phyloP scores from a whole-genome alignment of 1,140 invertebrate genomes.

The Atopsyche davidsoni region DNA sequence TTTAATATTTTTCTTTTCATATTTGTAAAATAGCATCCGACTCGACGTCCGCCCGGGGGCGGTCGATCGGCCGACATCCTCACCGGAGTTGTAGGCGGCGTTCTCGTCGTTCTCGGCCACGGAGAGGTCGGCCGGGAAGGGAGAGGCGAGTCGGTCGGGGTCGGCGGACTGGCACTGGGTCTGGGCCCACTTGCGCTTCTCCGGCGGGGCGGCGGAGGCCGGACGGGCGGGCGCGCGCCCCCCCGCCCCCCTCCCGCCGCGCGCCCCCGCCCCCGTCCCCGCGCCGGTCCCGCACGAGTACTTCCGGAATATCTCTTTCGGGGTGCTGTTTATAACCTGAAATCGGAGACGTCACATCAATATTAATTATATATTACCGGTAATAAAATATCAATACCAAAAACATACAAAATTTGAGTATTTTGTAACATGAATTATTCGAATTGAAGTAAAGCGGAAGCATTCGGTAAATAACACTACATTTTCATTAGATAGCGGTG shows the following conservation, averaged over 20 bases:
- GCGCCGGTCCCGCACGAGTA: constrained; percentile 6
- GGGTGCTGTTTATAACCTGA: constrained; percentile 30
- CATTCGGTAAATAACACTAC: too few species aligned
- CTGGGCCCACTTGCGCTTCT: constrained; percentile 77
- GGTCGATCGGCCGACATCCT: too few species aligned
- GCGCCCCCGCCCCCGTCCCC: constrained; percentile 35
- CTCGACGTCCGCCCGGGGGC: too few species aligned
- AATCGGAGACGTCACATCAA: too few species aligned
- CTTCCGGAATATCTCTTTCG: constrained; percentile 27
- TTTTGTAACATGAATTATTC: too few species aligned
- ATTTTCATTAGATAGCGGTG: too few species aligned
- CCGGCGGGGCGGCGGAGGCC: constrained; percentile 55
- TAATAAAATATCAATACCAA: too few species aligned
- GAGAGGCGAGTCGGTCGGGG: constrained; percentile 31
- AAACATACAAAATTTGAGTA: too few species aligned
- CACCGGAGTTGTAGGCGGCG: constrained; percentile 30
- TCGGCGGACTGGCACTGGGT: constrained; percentile 42
- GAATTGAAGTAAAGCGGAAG: too few species aligned
- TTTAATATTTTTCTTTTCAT: too few species aligned
- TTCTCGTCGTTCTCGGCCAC: constrained; percentile 41
- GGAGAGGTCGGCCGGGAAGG: constrained; percentile 33
- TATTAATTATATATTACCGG: too few species aligned
- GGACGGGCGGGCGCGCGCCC: constrained; percentile 48
- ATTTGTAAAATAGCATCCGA: too few species aligned
- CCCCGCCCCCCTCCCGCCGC: constrained; percentile 32